phyloP scores from a whole-genome alignment of 2,888 invertebrate genomes.

The Xestia xanthographa region DNA sequence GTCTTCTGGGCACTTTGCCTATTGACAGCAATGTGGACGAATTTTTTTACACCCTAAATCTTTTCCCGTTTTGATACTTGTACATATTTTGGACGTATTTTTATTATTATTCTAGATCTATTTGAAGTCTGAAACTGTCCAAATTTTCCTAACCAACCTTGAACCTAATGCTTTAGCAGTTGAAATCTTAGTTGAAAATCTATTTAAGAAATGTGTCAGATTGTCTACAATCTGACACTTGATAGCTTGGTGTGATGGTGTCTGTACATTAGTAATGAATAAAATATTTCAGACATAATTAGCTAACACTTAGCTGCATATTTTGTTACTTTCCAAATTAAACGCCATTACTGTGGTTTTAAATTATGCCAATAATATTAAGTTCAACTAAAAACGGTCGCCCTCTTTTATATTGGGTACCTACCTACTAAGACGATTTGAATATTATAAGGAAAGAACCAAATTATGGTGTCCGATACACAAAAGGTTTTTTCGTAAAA shows the following conservation, averaged over 20 bases:
- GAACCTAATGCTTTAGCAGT: too few relatives aligned
- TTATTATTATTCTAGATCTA: background rate
- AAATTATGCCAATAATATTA: conserved; percentile 4
- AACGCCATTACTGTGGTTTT: background rate
- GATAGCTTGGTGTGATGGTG: too few relatives aligned
- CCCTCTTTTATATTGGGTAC: background rate
- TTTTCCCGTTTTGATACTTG: too few relatives aligned
- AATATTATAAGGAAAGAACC: background rate
- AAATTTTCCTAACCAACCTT: too few relatives aligned
- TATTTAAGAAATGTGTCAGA: too few relatives aligned
- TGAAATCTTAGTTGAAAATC: too few relatives aligned
- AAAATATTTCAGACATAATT: too few relatives aligned
- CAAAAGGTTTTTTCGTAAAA: conserved; percentile 4
- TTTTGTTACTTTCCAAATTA: conserved; percentile 28
- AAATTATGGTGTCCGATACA: background rate
- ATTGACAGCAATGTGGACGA: background rate
- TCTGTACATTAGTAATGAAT: too few relatives aligned
- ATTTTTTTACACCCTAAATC: background rate
- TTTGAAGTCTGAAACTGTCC: too few relatives aligned
- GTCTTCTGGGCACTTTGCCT: background rate
- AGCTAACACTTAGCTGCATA: background rate
- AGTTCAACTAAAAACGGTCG: conserved; percentile 7
- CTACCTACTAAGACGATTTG: background rate
- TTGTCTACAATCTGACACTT: too few relatives aligned
- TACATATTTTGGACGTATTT: too few relatives aligned